Conservation (phyloP, 2,797 vertebrate genomes). For the Knipowitschia caucasica region DNA sequence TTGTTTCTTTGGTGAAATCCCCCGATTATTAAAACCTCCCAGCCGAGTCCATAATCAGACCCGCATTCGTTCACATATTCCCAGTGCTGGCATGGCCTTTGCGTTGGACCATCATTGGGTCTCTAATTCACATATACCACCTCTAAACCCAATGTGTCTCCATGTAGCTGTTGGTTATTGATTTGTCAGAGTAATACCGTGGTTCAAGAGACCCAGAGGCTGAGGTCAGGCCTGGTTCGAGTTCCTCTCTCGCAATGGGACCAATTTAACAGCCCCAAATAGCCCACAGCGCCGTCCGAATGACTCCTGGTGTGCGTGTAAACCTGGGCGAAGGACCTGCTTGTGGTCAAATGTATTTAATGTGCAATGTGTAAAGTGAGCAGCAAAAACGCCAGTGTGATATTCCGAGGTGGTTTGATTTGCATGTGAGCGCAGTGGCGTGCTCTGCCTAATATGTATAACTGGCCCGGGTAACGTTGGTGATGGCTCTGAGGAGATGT, state of each 20-base stretch:
- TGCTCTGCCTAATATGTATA: slow-evolving; percentile 30
- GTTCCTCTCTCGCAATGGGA: slow-evolving; percentile 60
- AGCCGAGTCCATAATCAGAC: slow-evolving; percentile 6
- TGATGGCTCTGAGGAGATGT: slow-evolving; percentile 18
- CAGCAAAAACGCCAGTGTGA: slow-evolving; percentile 33
- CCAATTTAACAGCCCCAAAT: slow-evolving; percentile 67
- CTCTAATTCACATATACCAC: slow-evolving; percentile 18
- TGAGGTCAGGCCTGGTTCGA: slow-evolving; percentile 43
- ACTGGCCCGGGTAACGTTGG: slow-evolving; percentile 22
- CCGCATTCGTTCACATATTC: slow-evolving; percentile 3
- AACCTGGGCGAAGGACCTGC: slow-evolving; percentile 1
- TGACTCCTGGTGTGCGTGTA: slow-evolving; percentile 2
- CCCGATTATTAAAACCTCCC: slow-evolving; percentile 6
- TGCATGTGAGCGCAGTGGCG: slow-evolving; percentile 21
- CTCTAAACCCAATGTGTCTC: slow-evolving; percentile 14
- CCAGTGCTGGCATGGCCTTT: slow-evolving; percentile 26
- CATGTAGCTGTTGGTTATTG: slow-evolving; percentile 33
- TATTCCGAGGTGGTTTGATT: slow-evolving; percentile 23
- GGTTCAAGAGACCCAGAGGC: slow-evolving; percentile 26
- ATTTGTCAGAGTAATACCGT: slow-evolving; percentile 50
- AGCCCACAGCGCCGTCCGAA: slow-evolving; percentile 26
- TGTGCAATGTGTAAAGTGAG: slow-evolving; percentile 18
- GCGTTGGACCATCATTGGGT: slow-evolving; percentile 28
- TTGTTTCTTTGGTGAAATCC: slow-evolving; percentile 19
- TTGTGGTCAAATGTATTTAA: slow-evolving; percentile 5